A percentile compares a stretch with the other conserved stretches of the same genome.
These are phyloP conservation scores for Macrophya annulata DNA, from an alignment of 2,888 invertebrate genomes.

Conservation along the genomic window DNA sequence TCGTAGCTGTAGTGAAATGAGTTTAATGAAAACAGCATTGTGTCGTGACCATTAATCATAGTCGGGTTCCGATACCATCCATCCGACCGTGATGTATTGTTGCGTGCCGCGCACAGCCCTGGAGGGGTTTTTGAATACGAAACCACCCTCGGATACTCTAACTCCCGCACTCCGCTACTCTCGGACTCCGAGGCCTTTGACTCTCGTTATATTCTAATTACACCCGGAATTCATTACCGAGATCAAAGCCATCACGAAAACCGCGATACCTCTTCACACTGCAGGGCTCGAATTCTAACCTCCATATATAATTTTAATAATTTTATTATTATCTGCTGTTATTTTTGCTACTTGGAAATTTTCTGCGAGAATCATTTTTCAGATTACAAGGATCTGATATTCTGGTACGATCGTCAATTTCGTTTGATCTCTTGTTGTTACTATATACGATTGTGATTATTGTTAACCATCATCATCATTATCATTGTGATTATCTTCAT, in stretches of 20 bases:
- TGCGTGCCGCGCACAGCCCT: slow-evolving; percentile 67
- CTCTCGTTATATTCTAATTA: slow-evolving; percentile 52
- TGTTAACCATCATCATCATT: slow-evolving; percentile 42
- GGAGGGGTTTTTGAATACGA: slow-evolving; percentile 71
- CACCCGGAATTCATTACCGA: slow-evolving; percentile 47
- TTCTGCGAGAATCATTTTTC: not conserved
- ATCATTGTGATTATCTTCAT: slow-evolving; percentile 47
- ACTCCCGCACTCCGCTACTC: slow-evolving; percentile 59
- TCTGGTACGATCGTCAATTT: not conserved
- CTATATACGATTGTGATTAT: slow-evolving; percentile 40
- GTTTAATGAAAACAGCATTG: slow-evolving; percentile 79
- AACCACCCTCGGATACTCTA: slow-evolving; percentile 66
- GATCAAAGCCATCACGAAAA: slow-evolving; percentile 32
- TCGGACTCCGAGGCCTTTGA: slow-evolving; percentile 39
- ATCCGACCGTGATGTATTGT: slow-evolving; percentile 76
- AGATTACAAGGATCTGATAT: not conserved
- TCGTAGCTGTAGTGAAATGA: slow-evolving; percentile 72
- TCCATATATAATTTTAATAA: not conserved
- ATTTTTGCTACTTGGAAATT: not conserved
- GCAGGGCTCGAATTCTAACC: not conserved
- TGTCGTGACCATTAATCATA: slow-evolving; percentile 78
- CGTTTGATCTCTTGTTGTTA: slow-evolving; percentile 19
- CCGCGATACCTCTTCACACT: not conserved
- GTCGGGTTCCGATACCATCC: slow-evolving; percentile 76
- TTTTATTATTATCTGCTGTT: not conserved